Percentiles rank a stretch among this genome's conserved stretches.
Conservation (phyloP, 2,888 invertebrate genomes). For the Carpatolechia fugitivella region DNA sequence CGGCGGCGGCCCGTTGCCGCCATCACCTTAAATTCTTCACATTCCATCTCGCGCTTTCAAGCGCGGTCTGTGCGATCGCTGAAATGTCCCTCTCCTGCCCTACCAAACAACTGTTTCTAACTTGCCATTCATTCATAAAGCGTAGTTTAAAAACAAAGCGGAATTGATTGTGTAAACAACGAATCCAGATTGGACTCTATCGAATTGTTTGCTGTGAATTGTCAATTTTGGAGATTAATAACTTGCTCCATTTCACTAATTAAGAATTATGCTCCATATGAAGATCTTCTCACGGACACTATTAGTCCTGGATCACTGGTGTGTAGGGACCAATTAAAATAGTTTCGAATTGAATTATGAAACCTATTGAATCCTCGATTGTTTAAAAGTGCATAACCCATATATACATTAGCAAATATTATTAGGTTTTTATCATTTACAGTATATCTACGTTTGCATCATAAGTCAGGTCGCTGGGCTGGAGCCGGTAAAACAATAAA, state of each 20-base stretch:
- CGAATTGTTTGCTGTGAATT: not conserved
- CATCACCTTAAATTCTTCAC: conserved; percentile 52
- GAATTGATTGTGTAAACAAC: not conserved
- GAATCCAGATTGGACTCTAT: not conserved
- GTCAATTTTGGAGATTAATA: not conserved
- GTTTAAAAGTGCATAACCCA: no score
- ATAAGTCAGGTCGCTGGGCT: not conserved
- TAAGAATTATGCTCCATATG: not conserved
- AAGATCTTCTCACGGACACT: no score
- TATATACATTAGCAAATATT: no score
- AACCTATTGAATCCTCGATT: no score
- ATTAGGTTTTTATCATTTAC: no score
- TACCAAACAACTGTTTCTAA: not conserved
- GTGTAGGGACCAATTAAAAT: no score
- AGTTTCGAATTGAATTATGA: no score
- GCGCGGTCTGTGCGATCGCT: conserved; percentile 35
- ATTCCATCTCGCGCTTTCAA: conserved; percentile 50
- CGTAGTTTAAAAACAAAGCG: not conserved
- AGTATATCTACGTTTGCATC: no score
- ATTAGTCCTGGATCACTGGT: no score
- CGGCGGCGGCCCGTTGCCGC: conserved; percentile 43
- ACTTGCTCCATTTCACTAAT: not conserved
- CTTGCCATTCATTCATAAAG: not conserved
- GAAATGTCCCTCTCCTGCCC: conserved; percentile 41
- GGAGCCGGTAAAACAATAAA: conserved; percentile 12